phyloP scores from a whole-genome alignment of 1,140 invertebrate genomes.

The Sinonovacula constricta region DNA sequence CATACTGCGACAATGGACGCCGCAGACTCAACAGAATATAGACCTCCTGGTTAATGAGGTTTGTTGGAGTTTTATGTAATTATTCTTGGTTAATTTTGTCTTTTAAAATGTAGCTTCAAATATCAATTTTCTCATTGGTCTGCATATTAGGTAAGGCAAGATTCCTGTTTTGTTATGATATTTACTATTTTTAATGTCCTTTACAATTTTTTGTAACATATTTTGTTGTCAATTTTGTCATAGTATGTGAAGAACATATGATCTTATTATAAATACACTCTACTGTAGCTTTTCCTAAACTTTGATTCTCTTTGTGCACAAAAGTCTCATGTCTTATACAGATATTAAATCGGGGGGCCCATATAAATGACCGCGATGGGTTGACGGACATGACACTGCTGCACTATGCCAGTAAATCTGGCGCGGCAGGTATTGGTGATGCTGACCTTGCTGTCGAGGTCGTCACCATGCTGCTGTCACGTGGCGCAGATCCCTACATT shows the following conservation, averaged over 20 bases:
- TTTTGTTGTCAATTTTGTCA: no score
- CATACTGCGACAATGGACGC: conserved; percentile 81
- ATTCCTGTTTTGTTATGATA: no score
- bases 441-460: conserved; percentile 72
- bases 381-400: conserved; percentile 83
- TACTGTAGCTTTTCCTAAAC: no score
- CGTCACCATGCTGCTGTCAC: conserved; percentile 75
- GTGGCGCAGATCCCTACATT: conserved; percentile 80
- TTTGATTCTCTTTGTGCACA: no score
- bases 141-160: no score
- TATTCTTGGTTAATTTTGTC: no score
- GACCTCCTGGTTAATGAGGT: conserved; percentile 80
- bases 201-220: no score
- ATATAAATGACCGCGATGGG: conserved; percentile 81
- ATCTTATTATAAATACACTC: no score
- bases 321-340: conserved; percentile 69
- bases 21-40: conserved; percentile 80
- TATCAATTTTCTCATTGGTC: no score
- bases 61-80: conserved; percentile 19
- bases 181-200: no score
- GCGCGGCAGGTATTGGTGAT: conserved; percentile 81
- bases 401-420: conserved; percentile 82
- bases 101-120: no score
- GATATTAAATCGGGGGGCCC: conserved; percentile 79
- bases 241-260: no score